Percentiles rank a stretch among this genome's conserved stretches.
Evolutionary conservation across 2,888 invertebrate genomes (phyloP).

Genomic region (Pyrgus malvae): DNA sequence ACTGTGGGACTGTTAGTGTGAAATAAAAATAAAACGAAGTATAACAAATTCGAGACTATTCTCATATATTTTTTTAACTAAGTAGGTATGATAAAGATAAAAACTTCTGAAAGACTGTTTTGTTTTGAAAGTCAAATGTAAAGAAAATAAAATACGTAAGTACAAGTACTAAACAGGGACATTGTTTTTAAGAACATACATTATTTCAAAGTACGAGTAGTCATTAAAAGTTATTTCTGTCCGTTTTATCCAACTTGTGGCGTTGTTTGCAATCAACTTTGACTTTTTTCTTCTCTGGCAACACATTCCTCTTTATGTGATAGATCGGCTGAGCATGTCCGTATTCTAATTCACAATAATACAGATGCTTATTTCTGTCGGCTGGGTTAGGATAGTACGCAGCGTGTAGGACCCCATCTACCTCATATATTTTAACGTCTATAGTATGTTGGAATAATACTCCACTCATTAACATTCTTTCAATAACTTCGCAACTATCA

Average conservation of each 20-base stretch:
- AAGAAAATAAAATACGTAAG: no score
- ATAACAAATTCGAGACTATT: no score
- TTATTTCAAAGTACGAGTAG: not conserved
- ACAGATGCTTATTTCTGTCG: conserved; percentile 75
- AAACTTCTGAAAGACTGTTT: no score
- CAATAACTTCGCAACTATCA: conserved; percentile 61
- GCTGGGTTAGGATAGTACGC: conserved; percentile 69
- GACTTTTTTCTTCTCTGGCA: conserved; percentile 44
- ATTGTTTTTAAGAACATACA: not conserved
- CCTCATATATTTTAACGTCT: conserved; percentile 62
- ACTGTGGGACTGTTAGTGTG: no score
- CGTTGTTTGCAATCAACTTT: conserved; percentile 64
- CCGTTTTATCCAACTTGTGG: conserved; percentile 59
- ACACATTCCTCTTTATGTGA: conserved; percentile 59
- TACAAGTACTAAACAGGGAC: no score
- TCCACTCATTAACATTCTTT: conserved; percentile 62
- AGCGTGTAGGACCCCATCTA: conserved; percentile 54
- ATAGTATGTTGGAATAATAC: conserved; percentile 61
- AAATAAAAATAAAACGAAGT: no score
- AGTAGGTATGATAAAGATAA: no score
- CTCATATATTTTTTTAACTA: no score
- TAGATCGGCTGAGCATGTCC: conserved; percentile 64
- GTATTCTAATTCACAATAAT: conserved; percentile 77
- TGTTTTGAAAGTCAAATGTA: no score
- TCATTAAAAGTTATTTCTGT: conserved; percentile 45